Conservation (phyloP, 37 sponge, comb jelly and placozoan species). For the Petrosia ficiformis region DNA sequence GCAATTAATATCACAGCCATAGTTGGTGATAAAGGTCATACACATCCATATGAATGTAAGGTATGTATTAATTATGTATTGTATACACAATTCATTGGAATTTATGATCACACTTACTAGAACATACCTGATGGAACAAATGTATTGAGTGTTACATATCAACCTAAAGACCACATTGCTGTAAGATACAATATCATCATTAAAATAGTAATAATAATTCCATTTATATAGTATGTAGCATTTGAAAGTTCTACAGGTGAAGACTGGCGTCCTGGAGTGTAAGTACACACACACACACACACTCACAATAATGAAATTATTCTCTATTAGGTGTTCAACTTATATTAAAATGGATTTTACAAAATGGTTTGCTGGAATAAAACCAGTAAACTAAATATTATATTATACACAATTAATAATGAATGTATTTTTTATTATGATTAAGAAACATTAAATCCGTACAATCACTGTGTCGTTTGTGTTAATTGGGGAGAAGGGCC, state of each 20-base stretch:
- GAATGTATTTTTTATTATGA: not conserved
- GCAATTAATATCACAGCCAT: conserved; percentile 70
- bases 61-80: too few species aligned
- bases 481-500: conserved; percentile 26
- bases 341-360: conserved; percentile 37
- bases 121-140: conserved; percentile 54
- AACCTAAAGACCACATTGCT: conserved; percentile 37
- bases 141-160: conserved; percentile 60
- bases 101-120: too few species aligned
- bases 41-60: too few species aligned
- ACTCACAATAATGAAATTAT: not conserved
- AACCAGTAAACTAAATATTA: not conserved
- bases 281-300: conserved; percentile 5
- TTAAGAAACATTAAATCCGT: not conserved
- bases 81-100: too few species aligned
- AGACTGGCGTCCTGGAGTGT: conserved; percentile 65
- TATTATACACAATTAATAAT: not conserved
- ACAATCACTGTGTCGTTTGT: not conserved
- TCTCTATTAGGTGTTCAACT: conserved; percentile 33
- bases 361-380: conserved; percentile 41
- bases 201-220: not conserved
- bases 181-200: too few species aligned
- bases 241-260: conserved; percentile 49
- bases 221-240: conserved; percentile 37
- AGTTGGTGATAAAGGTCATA: conserved; percentile 68